Conservation (phyloP, 2,113 vertebrate genomes). For the Sclerurus mexicanus region DNA sequence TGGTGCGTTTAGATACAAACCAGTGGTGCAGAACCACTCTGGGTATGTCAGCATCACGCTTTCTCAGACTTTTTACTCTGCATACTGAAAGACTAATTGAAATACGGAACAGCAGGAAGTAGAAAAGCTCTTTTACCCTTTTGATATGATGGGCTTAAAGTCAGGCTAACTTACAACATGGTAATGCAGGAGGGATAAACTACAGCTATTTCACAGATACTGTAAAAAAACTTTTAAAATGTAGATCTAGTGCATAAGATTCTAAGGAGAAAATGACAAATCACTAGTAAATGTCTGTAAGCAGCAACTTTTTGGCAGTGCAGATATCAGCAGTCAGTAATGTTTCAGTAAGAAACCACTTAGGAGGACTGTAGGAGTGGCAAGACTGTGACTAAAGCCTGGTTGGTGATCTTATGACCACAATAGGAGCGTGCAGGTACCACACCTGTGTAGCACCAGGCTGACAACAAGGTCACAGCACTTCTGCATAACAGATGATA, state of each 20-base stretch:
- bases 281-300: background rate
- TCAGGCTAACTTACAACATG: background rate
- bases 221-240: background rate
- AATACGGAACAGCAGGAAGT: background rate
- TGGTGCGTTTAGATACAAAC: background rate
- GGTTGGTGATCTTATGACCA: background rate
- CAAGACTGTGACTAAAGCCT: background rate
- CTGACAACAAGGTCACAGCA: background rate
- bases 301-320: background rate
- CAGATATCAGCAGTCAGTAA: background rate
- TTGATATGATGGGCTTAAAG: background rate
- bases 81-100: background rate
- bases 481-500: background rate
- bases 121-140: background rate
- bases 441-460: background rate
- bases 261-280: background rate
- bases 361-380: background rate
- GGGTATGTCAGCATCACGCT: background rate
- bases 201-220: background rate
- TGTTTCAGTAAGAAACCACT: background rate
- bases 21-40: background rate
- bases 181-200: background rate
- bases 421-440: background rate
- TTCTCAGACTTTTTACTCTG: background rate
- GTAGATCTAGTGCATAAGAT: background rate